These are phyloP conservation scores for Aphrophora alni DNA, from an alignment of 2,888 invertebrate species.

Conservation along the genomic window DNA sequence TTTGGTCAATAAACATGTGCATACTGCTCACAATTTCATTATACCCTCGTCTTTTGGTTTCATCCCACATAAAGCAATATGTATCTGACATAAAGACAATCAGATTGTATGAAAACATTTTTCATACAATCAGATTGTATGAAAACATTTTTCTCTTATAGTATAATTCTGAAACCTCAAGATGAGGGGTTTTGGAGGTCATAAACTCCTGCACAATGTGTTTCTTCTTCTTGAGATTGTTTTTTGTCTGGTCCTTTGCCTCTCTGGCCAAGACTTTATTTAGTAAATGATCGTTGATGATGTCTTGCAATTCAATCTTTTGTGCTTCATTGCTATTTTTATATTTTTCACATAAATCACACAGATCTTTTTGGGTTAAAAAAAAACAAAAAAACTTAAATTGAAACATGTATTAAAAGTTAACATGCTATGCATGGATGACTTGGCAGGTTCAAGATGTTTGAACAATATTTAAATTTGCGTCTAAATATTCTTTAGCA, in stretches of 20 bases:
- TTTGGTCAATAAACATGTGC: too few species aligned
- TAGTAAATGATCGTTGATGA: not conserved
- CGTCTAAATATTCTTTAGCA: not conserved
- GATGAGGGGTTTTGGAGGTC: slow-evolving; percentile 14
- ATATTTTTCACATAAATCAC: too few species aligned
- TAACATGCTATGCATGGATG: too few species aligned
- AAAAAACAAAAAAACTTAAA: too few species aligned
- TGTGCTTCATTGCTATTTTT: too few species aligned
- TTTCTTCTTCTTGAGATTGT: not conserved
- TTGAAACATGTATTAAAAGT: too few species aligned
- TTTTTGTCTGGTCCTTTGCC: not conserved
- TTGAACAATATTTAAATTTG: not conserved
- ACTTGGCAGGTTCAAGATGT: too few species aligned
- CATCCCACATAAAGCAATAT: slow-evolving; percentile 16
- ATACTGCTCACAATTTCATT: not conserved
- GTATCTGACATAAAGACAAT: too few species aligned
- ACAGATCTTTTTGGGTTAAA: too few species aligned
- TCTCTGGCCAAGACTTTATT: not conserved
- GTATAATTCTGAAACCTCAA: slow-evolving; percentile 15
- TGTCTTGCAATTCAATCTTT: not conserved
- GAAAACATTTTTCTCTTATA: not conserved
- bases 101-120: too few species aligned
- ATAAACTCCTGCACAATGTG: slow-evolving; percentile 7
- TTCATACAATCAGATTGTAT: too few species aligned
- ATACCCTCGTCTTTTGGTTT: slow-evolving; percentile 13